Evolutionary conservation across 2,113 vertebrate genomes (phyloP).

Genomic region (Erinaceus europaeus): DNA sequence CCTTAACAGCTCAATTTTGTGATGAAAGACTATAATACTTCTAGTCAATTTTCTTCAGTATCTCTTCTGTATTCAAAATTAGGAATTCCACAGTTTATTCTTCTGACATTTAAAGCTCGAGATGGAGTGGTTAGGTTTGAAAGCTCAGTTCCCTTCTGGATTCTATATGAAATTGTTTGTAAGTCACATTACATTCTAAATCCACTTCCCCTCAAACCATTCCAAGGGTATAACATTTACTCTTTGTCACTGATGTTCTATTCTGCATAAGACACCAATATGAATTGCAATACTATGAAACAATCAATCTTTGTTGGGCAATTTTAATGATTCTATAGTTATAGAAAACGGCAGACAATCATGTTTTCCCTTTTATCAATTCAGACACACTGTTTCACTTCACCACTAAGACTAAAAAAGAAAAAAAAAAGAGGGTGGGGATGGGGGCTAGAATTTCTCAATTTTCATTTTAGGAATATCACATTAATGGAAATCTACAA

Average conservation of each 20-base stretch:
- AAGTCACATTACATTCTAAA: slow-evolving; percentile 61
- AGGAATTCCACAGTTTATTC: slow-evolving; percentile 77
- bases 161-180: slow-evolving; percentile 66
- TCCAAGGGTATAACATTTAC: slow-evolving; percentile 57
- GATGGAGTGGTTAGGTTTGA: slow-evolving; percentile 72
- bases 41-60: slow-evolving; percentile 77
- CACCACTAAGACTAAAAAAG: slow-evolving; percentile 53
- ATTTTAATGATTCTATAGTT: slow-evolving; percentile 76
- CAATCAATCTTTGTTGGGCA: slow-evolving; percentile 68
- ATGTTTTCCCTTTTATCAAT: slow-evolving; percentile 63
- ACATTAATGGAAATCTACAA: slow-evolving; percentile 64
- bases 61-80: slow-evolving; percentile 73
- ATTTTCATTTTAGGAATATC: slow-evolving; percentile 68
- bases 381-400: slow-evolving; percentile 57
- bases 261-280: slow-evolving; percentile 52
- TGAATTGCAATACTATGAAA: slow-evolving; percentile 69
- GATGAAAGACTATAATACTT: slow-evolving; percentile 71
- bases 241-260: slow-evolving; percentile 50
- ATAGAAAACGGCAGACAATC: slow-evolving; percentile 65
- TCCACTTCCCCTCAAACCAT: slow-evolving; percentile 57
- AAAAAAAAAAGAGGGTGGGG: not conserved
- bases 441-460: not conserved
- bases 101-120: slow-evolving; percentile 76
- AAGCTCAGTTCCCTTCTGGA: slow-evolving; percentile 61
- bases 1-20: slow-evolving; percentile 81